Base-by-base conservation (phyloP, 1,140 invertebrate species). In the Drosophila nasuta region DNA sequence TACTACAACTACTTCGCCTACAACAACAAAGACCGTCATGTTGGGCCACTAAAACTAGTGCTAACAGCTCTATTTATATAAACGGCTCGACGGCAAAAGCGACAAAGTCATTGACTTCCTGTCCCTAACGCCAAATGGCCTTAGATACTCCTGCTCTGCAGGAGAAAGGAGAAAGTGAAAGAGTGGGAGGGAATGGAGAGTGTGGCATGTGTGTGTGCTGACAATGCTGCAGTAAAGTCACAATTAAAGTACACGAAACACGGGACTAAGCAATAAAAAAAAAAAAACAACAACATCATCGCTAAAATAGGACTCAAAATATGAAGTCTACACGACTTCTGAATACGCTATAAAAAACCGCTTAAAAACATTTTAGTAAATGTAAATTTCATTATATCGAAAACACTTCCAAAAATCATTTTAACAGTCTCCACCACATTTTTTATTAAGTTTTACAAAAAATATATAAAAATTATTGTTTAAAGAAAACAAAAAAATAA, bases 41-140 rank as follows among this genome's bases (percentile, higher is more conserved):
- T 64, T 51, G 77, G 56, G 58, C 63, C 73, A 72, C 73, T 82
- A 64, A 88, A 73, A 73, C 77, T 77, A 82, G 69, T 87, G 83
- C 73, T 67, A 87, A 87, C 80, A 72, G 81, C 77, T 87, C 83
- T 74, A 80, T 87, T 83, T 83, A 82, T 74, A 82, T 79, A 77
- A 86, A 82, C 82, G 76, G 76, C 72, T 57, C 33, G 8, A 20
- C 74, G 38, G 63, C 56, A 70, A 60, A 25, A 77, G 82, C 67
- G 75, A 68, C 65, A 81, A 87, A 87, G 82, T 87, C 82, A 87
- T 77, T 87, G 82, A 87, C 83, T 87, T 87, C 82, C 82, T 74
- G 71, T 51, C 25, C 43, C 66, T 64, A 75, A 64, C 73, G 25
- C 51, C 8, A 41, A 72, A 35, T 15, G 13, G 46, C 35, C 13